A percentile compares a stretch with the other conserved stretches of the same genome.
phyloP scores from a whole-genome alignment of 2,113 vertebrate genomes.

The Cygnus buccinator region DNA sequence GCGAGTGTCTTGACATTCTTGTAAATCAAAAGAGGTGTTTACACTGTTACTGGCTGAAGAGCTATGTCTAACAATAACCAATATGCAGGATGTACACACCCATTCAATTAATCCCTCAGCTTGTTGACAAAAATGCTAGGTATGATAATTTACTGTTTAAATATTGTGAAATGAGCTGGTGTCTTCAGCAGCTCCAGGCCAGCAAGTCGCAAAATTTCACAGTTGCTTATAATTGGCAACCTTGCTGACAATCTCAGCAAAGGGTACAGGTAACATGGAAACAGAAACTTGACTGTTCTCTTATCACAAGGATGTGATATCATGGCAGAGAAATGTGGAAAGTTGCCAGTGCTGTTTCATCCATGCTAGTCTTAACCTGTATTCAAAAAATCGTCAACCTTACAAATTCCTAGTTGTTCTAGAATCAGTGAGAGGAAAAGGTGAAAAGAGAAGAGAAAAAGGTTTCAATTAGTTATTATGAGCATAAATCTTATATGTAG shows the following conservation, averaged over 20 bases:
- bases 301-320: background rate
- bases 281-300: background rate
- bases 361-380: background rate
- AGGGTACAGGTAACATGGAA: background rate
- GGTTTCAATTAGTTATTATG: background rate
- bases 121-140: slow-evolving; percentile 39
- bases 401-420: background rate
- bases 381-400: background rate
- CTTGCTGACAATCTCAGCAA: background rate
- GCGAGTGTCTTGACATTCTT: background rate
- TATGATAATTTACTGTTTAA: slow-evolving; percentile 24
- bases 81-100: background rate
- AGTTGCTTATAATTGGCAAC: background rate
- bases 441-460: background rate
- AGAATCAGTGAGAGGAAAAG: background rate
- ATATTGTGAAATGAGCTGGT: slow-evolving; percentile 12
- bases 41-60: background rate
- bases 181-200: slow-evolving; percentile 4
- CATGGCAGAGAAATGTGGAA: background rate
- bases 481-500: background rate
- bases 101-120: background rate
- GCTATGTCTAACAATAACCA: background rate
- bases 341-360: background rate
- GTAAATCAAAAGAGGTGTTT: background rate
- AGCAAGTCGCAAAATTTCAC: slow-evolving; percentile 3